Conservation (phyloP, 2,797 vertebrate species). For the Rallus crepitans region DNA sequence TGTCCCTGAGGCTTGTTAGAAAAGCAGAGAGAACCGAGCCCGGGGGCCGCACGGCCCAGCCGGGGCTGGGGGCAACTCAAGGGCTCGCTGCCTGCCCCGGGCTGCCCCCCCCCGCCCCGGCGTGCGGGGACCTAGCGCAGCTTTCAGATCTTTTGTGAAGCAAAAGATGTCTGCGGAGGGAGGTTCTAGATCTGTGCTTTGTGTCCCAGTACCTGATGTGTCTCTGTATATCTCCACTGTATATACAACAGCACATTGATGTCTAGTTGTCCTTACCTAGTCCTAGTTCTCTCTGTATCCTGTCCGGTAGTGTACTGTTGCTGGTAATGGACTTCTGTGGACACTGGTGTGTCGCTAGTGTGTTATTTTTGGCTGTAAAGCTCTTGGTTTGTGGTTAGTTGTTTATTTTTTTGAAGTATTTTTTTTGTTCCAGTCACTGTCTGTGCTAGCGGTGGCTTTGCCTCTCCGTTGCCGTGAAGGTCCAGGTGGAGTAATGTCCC, state of each 20-base stretch:
- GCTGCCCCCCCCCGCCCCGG: neutral
- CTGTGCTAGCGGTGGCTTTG: conserved; percentile 86
- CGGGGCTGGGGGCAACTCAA: neutral
- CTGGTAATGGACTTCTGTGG: conserved; percentile 77
- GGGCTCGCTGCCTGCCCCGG: neutral
- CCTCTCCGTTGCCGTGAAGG: conserved; percentile 84
- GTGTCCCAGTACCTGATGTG: conserved; percentile 84
- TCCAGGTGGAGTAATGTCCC: conserved; percentile 85
- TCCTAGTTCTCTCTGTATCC: conserved; percentile 78
- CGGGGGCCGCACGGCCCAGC: neutral
- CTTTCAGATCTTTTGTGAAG: neutral
- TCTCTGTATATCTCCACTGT: conserved; percentile 80
- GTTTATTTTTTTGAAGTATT: conserved; percentile 70
- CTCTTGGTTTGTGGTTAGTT: conserved; percentile 83
- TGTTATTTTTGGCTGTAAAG: conserved; percentile 81
- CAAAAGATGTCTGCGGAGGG: conserved; percentile 66
- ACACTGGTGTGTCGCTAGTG: conserved; percentile 79
- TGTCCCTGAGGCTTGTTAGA: neutral
- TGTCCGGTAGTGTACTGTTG: conserved; percentile 75
- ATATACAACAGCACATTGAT: conserved; percentile 77
- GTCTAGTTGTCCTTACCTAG: conserved; percentile 76
- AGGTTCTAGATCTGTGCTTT: conserved; percentile 84
- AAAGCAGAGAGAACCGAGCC: neutral
- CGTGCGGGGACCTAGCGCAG: neutral
- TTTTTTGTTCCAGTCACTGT: conserved; percentile 81